These are phyloP conservation scores for Bilobella aurantiaca DNA, from an alignment of 1,140 invertebrate species.

Conservation along the genomic window DNA sequence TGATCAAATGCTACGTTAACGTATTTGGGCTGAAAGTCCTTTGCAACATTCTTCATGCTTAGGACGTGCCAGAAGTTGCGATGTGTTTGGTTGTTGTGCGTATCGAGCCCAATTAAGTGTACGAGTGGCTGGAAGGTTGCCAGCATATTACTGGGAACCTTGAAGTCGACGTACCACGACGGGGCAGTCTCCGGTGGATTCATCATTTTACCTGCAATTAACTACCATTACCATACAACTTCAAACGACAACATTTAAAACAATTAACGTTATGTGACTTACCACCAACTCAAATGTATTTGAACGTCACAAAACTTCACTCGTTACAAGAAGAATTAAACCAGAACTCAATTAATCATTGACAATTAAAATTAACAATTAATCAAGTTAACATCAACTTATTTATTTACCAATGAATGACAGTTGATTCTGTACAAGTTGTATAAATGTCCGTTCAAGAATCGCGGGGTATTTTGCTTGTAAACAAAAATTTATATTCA, in stretches of 20 bases:
- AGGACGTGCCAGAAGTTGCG: conserved; percentile 83
- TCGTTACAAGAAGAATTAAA: too few relatives aligned
- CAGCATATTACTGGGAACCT: conserved; percentile 40
- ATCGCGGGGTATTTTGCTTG: too few relatives aligned
- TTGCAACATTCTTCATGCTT: conserved; percentile 63
- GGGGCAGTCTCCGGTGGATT: neutral
- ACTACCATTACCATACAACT: neutral
- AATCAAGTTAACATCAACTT: too few relatives aligned
- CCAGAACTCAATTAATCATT: too few relatives aligned
- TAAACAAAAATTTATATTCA: too few relatives aligned
- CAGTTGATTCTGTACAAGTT: too few relatives aligned
- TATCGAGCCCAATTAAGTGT: conserved; percentile 73
- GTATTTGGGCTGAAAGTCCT: conserved; percentile 59
- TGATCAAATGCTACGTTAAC: conserved; percentile 56
- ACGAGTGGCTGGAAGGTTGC: conserved; percentile 69
- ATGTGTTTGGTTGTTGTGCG: conserved; percentile 71
- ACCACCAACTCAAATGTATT: too few relatives aligned
- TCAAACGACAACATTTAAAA: neutral
- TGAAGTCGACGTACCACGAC: conserved; percentile 25
- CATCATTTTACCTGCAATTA: neutral
- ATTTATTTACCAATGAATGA: too few relatives aligned
- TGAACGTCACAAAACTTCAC: too few relatives aligned
- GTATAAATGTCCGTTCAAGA: too few relatives aligned
- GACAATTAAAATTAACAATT: too few relatives aligned
- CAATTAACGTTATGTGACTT: too few relatives aligned